phyloP scores from a whole-genome alignment of 2,113 vertebrate genomes.

The Melanotaenia duboulayi region DNA sequence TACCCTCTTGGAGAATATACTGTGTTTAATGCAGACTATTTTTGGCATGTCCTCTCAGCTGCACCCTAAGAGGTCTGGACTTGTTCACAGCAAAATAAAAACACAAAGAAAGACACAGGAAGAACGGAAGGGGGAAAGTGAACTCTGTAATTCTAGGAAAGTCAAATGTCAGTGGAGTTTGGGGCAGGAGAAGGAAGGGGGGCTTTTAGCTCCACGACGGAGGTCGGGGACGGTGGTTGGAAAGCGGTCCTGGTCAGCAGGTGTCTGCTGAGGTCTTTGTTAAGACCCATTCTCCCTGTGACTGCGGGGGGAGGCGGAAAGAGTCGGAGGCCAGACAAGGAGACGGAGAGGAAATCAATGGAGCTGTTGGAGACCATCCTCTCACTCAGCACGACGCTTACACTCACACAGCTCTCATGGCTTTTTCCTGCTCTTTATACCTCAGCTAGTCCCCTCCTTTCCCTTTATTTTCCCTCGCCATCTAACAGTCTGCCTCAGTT shows the following conservation, averaged over 20 bases:
- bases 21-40: constrained; percentile 4
- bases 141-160: constrained; percentile 59
- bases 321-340: constrained; percentile 38
- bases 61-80: not conserved
- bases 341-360: constrained; percentile 73
- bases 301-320: constrained; percentile 44
- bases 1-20: not conserved
- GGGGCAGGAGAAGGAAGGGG: not conserved
- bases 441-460: constrained; percentile 64
- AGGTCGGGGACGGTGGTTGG: constrained; percentile 57
- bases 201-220: constrained; percentile 60
- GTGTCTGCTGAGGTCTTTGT: constrained; percentile 74
- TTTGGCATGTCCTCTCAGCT: constrained; percentile 22
- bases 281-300: constrained; percentile 57
- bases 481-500: constrained; percentile 4
- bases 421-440: constrained; percentile 61
- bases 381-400: constrained; percentile 51
- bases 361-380: constrained; percentile 73
- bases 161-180: constrained; percentile 68
- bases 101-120: constrained; percentile 1
- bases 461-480: constrained; percentile 43
- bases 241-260: constrained; percentile 54
- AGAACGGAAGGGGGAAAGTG: constrained; percentile 19
- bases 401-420: constrained; percentile 48
- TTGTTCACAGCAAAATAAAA: not conserved